These are phyloP conservation scores for Euthynnus affinis DNA, from an alignment of 2,797 vertebrate genomes.

Conservation along the genomic window DNA sequence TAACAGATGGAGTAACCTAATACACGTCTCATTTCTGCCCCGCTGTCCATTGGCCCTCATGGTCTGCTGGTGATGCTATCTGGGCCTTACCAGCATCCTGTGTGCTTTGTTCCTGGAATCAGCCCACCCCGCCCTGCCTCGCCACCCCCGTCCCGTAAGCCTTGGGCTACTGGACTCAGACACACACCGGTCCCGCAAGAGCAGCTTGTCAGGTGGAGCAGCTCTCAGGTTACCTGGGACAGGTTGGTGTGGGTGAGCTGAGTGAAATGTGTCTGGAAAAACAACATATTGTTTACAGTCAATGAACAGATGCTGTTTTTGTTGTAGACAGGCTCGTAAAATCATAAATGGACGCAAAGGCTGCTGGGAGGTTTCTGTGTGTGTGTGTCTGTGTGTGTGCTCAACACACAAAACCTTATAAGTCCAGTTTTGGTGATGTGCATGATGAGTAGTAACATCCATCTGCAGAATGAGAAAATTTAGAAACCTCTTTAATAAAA, in stretches of 20 bases:
- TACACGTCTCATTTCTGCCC: slow-evolving; percentile 77
- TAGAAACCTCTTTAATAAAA: not conserved
- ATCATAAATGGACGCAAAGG: slow-evolving; percentile 21
- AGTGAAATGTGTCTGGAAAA: slow-evolving; percentile 55
- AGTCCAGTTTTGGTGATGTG: not conserved
- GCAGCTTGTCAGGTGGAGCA: slow-evolving; percentile 51
- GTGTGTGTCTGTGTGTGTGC: not conserved
- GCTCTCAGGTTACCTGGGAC: slow-evolving; percentile 68
- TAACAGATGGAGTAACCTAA: slow-evolving; percentile 84
- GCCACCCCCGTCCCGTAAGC: slow-evolving; percentile 36
- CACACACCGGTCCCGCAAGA: slow-evolving; percentile 15
- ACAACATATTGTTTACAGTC: slow-evolving; percentile 63
- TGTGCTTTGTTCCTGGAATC: slow-evolving; percentile 83
- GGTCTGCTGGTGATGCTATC: slow-evolving; percentile 82
- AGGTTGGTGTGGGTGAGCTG: slow-evolving; percentile 36
- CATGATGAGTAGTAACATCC: too few species aligned
- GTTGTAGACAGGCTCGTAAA: slow-evolving; percentile 29
- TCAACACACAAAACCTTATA: not conserved
- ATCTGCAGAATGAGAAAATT: too few species aligned
- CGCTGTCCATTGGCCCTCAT: slow-evolving; percentile 75
- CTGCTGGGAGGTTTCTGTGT: slow-evolving; percentile 26
- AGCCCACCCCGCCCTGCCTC: slow-evolving; percentile 51
- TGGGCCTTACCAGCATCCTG: slow-evolving; percentile 83
- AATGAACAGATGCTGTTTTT: slow-evolving; percentile 52
- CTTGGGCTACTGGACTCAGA: slow-evolving; percentile 25